Base-by-base conservation (phyloP, 2,888 invertebrate genomes). In the Spilosoma lubricipeda region DNA sequence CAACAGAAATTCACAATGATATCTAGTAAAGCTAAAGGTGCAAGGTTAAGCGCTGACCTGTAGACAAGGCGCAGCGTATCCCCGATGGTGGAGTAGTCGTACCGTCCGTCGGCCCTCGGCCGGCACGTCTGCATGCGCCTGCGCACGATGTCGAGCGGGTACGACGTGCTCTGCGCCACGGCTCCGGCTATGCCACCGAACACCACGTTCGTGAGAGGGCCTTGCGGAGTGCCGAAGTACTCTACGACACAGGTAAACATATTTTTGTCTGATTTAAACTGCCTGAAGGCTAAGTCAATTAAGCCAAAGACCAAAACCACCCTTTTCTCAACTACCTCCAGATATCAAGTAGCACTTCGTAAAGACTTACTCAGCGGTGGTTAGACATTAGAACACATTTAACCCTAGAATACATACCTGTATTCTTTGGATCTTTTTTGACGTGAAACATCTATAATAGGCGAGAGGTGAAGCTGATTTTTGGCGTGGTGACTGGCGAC, bases 171-270 rank as follows among this genome's bases (percentile, higher is more conserved):
- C 96, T 99, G 99, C 0, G 99, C 99, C 36, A 99, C 96, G 86
- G 99, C 97, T 45, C 99, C 99, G 52, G 99, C 99, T 45, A 97
- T 91, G 52, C 99, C 99, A 36, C 99, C 99, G 92, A 98, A 98
- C 76, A 96, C 90, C 89, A 99, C 94, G 84, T 98, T 97, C 76
- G 97, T 96, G 39, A 97, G 15, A 93, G 97, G 95, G 80, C 91
- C 94, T 88, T 96, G 91, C 0, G 82, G 65, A 2, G 79, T 70
- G 63, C 91, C 92, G 80, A 86, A 87, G 45, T 86, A 75, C 36
- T 92, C 93, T 92, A 78, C 15, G 13, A 13, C 9, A 9, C 4
- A 63, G 27, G n/a, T n/a, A n/a, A n/a, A n/a, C n/a, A n/a, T n/a
- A n/a, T n/a, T n/a, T n/a, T n/a, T n/a, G n/a, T n/a, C n/a, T n/a